phyloP scores from a whole-genome alignment of 2,888 invertebrate species.

The Piscicola geometra region DNA sequence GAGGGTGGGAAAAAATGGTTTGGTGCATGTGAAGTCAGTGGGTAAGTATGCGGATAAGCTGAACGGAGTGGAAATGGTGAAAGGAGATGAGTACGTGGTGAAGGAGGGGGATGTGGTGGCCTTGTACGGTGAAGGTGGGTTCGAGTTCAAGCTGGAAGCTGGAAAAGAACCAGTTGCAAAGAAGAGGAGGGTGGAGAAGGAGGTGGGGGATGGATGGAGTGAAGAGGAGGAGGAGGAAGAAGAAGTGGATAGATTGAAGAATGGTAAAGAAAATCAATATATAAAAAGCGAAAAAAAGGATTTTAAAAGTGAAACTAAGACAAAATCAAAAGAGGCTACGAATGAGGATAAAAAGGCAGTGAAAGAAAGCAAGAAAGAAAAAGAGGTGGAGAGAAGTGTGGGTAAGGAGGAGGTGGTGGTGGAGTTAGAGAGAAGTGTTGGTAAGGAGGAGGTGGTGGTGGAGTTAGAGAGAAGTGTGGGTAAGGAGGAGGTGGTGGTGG shows the following conservation, averaged over 20 bases:
- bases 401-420: background rate
- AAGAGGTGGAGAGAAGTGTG: background rate
- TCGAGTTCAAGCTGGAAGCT: background rate
- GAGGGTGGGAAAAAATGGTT: background rate
- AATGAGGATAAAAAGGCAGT: background rate
- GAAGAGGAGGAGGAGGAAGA: too few relatives aligned
- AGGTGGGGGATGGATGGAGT: too few relatives aligned
- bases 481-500: background rate
- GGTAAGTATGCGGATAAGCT: background rate
- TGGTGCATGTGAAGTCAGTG: background rate
- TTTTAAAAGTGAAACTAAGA: background rate
- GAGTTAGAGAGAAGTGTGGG: background rate
- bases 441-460: background rate
- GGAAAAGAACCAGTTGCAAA: background rate
- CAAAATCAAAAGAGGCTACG: background rate
- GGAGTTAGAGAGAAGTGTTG: background rate
- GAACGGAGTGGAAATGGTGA: constrained; percentile 2
- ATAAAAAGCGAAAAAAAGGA: too few relatives aligned
- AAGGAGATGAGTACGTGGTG: background rate
- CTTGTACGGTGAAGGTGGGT: background rate
- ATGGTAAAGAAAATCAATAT: too few relatives aligned
- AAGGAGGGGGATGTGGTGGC: constrained; percentile 10
- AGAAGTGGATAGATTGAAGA: too few relatives aligned
- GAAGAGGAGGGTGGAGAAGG: background rate
- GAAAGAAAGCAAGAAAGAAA: constrained; percentile 10